Percentiles rank a stretch among this genome's conserved stretches.
Evolutionary conservation across 2,797 vertebrate genomes (phyloP).

Genomic region (Sebastes aleutianus): DNA sequence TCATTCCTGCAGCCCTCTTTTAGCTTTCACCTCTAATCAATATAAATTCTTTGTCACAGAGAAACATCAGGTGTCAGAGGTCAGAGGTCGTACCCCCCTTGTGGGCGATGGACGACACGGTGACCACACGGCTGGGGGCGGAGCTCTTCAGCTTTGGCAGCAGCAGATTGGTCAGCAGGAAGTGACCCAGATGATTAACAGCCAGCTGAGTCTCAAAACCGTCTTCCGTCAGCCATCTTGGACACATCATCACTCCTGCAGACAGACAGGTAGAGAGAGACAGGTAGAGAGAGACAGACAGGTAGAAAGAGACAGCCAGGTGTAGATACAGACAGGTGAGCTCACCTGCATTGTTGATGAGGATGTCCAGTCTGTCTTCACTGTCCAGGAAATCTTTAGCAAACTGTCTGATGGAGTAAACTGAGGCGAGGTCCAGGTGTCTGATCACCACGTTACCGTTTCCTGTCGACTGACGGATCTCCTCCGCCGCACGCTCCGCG

Average conservation of each 20-base stretch:
- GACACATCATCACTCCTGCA: slow-evolving; percentile 85
- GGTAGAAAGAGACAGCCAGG: not conserved
- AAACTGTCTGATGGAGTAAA: slow-evolving; percentile 75
- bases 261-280: not conserved
- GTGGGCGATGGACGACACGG: slow-evolving; percentile 80
- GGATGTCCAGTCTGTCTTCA: slow-evolving; percentile 79
- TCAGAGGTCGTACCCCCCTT: slow-evolving; percentile 63
- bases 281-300: not conserved
- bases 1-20: too few relatives aligned
- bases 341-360: slow-evolving; percentile 84
- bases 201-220: slow-evolving; percentile 83
- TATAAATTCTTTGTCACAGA: not conserved
- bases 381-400: slow-evolving; percentile 71
- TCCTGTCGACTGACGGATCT: slow-evolving; percentile 71
- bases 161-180: slow-evolving; percentile 80
- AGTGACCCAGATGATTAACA: slow-evolving; percentile 84
- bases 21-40: too few relatives aligned
- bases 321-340: not conserved
- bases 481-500: slow-evolving; percentile 67
- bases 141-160: slow-evolving; percentile 75
- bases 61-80: not conserved
- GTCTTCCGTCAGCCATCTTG: slow-evolving; percentile 79
- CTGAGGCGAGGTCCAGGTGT: slow-evolving; percentile 79
- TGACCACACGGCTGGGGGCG: slow-evolving; percentile 78
- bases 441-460: slow-evolving; percentile 77